Evolutionary conservation across 2,888 invertebrate genomes (phyloP).

Genomic region (Helobdella robusta): DNA sequence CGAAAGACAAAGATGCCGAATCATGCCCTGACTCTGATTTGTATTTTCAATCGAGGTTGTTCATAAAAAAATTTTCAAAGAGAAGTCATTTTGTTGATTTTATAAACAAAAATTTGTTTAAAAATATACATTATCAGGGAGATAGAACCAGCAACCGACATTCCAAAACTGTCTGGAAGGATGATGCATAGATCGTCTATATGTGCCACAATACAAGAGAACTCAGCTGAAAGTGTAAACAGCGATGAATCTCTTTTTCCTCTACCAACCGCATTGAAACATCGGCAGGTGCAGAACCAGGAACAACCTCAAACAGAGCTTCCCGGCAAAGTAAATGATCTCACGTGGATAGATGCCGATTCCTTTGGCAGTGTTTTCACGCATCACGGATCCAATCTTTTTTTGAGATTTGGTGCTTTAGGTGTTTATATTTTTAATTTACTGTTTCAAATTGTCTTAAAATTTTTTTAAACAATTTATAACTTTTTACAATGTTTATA

Average conservation of each 20-base stretch:
- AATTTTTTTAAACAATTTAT: too few species aligned
- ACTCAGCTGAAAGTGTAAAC: slow-evolving; percentile 8
- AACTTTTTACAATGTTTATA: background rate
- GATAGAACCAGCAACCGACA: too few species aligned
- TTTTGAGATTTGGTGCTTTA: slow-evolving; percentile 26
- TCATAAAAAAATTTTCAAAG: too few species aligned
- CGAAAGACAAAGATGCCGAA: background rate
- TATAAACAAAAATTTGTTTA: too few species aligned
- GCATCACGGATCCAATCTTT: slow-evolving; percentile 25
- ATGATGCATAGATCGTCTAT: too few species aligned
- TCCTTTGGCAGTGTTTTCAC: slow-evolving; percentile 26
- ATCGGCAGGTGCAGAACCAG: too few species aligned
- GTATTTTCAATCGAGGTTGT: slow-evolving; percentile 10
- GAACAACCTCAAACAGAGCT: background rate
- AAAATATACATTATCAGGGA: too few species aligned
- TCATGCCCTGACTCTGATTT: background rate
- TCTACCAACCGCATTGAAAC: too few species aligned
- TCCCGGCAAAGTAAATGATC: background rate
- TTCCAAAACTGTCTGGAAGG: too few species aligned
- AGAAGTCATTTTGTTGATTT: too few species aligned
- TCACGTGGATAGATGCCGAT: slow-evolving; percentile 24
- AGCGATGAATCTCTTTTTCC: too few species aligned
- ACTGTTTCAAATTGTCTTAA: too few species aligned
- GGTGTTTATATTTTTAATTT: slow-evolving; percentile 7
- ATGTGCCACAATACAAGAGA: slow-evolving; percentile 7